Evolutionary conservation across 2,113 vertebrate species (phyloP), one percentile per base, ranked within the genome.

Genomic region (Oncorhynchus keta): DNA sequence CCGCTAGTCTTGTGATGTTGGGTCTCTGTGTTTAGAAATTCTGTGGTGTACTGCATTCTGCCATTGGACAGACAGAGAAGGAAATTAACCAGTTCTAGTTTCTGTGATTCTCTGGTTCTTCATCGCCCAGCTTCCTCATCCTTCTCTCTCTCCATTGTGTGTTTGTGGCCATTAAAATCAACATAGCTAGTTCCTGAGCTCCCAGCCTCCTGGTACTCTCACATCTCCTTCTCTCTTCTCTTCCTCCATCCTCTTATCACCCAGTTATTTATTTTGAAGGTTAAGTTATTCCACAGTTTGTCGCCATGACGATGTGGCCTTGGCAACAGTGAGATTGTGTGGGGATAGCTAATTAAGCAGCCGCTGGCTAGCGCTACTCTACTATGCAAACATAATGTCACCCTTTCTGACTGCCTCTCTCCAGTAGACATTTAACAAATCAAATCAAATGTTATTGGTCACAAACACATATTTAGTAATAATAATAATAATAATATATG

Each of bases 211-310:
- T 51, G 13, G 13, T 14, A 24, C 20, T 48, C 18, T 49, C 35
- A 66, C 68, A 20, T 39, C 59, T 70, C 65, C 28, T 13, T 55
- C 48, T 69, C 22, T 59, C 51, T 74, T n/a, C 28, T 8, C 32
- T 65, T 26, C 30, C 22, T 8, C 4, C 11, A 55, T 7, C 48
- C 30, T 39, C 35, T 55, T 48, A 55, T 55, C 14, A 4, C 51
- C 8, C 11, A 35, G 8, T 30, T 22, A 11, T 18, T 64, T 74
- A 45, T 77, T 72, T 76, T 76, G 66, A 84, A 84, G 76, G 74
- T 77, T 75, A 77, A 77, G 64, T 82, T 71, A 79, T 81, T 81
- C 79, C 16, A 45, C n/a, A 24, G 75, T 70, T 80, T 70, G 65
- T 75, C 14, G 39, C 74, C 57, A 26, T 79, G 70, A 18, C 71